These are phyloP conservation scores for Heliothis peltigera DNA, from an alignment of 2,888 invertebrate species.

Conservation along the genomic window DNA sequence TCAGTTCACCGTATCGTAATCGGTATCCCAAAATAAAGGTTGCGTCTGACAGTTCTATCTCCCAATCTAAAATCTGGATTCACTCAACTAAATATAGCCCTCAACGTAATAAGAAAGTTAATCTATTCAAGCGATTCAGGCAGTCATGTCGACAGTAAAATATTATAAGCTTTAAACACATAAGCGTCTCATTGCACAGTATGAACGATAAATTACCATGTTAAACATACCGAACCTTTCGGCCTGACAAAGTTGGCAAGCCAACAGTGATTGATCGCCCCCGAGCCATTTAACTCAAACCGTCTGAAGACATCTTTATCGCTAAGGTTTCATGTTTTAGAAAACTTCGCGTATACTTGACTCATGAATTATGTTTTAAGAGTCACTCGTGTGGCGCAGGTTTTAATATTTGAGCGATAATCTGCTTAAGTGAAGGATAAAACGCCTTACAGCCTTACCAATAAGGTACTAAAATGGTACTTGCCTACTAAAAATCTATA, in stretches of 20 bases:
- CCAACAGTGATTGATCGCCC: conserved; percentile 74
- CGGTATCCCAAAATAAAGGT: background rate
- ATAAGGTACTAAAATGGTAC: too few species aligned
- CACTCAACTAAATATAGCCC: background rate
- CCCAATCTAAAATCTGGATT: background rate
- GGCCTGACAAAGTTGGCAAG: conserved; percentile 71
- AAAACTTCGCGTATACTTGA: conserved; percentile 43
- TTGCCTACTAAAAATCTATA: too few species aligned
- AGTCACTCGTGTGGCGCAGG: conserved; percentile 46
- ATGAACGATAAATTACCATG: conserved; percentile 58
- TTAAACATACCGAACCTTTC: conserved; percentile 58
- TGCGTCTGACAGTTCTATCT: background rate
- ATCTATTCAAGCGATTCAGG: background rate
- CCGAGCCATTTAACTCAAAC: conserved; percentile 63
- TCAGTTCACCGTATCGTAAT: background rate
- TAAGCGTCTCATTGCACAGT: conserved; percentile 22
- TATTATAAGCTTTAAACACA: conserved; percentile 6
- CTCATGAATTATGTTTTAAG: conserved; percentile 57
- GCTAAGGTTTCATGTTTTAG: conserved; percentile 58
- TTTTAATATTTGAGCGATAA: conserved; percentile 2
- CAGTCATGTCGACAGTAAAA: background rate
- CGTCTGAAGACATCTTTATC: conserved; percentile 59
- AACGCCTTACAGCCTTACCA: background rate
- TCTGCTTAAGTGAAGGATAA: too few species aligned
- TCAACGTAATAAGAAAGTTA: background rate